Base-by-base conservation (phyloP, 1,140 invertebrate species). In the Pseudomyrmex dendroicus region DNA sequence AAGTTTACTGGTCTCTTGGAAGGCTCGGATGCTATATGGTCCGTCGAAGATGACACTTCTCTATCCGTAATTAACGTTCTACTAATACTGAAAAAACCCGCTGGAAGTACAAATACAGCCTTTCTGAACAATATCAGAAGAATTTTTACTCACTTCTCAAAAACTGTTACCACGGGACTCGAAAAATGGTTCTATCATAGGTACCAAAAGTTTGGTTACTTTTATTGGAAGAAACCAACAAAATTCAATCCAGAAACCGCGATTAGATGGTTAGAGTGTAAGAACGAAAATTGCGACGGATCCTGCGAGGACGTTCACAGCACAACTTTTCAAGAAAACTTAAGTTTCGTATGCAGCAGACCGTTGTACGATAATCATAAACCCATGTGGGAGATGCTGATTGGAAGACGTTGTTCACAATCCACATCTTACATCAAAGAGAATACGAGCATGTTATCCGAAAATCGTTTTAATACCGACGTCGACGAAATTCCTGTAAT, bases 311-410 rank as follows among this genome's bases (percentile, higher is more conserved):
- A 85, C 20, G 35, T 90, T 52, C 88, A 89, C 48, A 85, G 91
- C 15, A 82, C 85, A 50, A 84, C 74, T 35, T 84, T 95, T 57
- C 92, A 93, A 83, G 89, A 90, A 57, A 88, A 91, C 1, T 90
- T 95, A 64, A 89, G 91, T 9, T 89, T 92, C 78, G 73, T 93
- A 48, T 92, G 92, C 12, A 94, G 94, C 67, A 82, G 92, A 35
- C 83, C 92, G 0, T 84, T 95, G 44, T 95, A 95, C 0, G 90
- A 92, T n/a, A 82, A 94, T 50, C 91, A 95, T 68, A 89, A 90
- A 44, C 92, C 93, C 0, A 87, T 93, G 1, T 95, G 95, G 92
- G 94, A 95, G 91, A 94, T 95, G 54, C 84, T 95, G 10, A 88
- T 95, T 12, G 93, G 94, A 0, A 93, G 91, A 85, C 90, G 83